These are phyloP conservation scores for Ciconia boyciana DNA, from an alignment of 2,113 vertebrate genomes.

Conservation along the genomic window DNA sequence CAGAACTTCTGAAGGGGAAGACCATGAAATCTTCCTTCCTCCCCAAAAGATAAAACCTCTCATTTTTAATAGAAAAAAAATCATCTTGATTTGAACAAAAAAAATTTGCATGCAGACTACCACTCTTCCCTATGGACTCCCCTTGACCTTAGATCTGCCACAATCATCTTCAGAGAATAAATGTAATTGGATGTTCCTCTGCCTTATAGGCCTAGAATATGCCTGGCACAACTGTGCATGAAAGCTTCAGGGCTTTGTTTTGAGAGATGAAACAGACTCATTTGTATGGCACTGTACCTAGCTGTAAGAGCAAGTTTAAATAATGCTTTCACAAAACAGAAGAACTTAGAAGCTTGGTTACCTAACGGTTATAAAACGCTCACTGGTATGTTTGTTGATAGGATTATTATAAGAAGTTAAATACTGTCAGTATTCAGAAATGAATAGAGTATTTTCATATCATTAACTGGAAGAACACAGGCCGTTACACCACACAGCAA, in stretches of 20 bases:
- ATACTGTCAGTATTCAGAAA: neutral
- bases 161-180: neutral
- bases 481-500: neutral
- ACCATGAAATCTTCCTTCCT: neutral
- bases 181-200: neutral
- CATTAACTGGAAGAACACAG: neutral
- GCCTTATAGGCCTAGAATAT: neutral
- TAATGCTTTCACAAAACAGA: neutral
- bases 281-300: neutral
- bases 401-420: neutral
- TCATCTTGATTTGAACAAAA: neutral
- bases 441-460: neutral
- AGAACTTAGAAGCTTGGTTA: neutral
- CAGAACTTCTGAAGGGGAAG: neutral
- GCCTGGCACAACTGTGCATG: neutral
- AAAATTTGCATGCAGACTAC: neutral
- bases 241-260: neutral
- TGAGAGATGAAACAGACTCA: neutral
- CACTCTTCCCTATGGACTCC: neutral
- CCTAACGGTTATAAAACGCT: neutral
- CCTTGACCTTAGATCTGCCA: neutral
- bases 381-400: neutral
- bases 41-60: neutral
- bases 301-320: neutral
- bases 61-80: neutral